Conservation (phyloP, 2,113 vertebrate genomes). For the Vulpes lagopus region DNA sequence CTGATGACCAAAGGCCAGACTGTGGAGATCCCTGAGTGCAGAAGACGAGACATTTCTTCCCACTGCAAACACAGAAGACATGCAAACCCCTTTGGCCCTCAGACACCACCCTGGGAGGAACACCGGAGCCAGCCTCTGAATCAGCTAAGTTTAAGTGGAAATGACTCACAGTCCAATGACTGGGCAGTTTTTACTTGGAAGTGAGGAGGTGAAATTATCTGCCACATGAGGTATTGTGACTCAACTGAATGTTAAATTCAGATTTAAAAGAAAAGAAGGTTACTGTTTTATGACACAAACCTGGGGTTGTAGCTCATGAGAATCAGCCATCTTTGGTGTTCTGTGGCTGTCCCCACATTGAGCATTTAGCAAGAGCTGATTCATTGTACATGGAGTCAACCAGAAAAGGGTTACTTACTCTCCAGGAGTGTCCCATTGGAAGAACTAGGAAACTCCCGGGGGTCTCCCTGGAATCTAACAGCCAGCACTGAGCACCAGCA, state of each 20-base stretch:
- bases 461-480: neutral
- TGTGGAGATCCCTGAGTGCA: fast-evolving
- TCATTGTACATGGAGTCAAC: fast-evolving
- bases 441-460: neutral
- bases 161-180: neutral
- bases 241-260: neutral
- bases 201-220: neutral
- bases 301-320: neutral
- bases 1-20: neutral
- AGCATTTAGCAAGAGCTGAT: fast-evolving
- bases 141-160: neutral
- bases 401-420: neutral
- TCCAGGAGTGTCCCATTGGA: too few relatives aligned
- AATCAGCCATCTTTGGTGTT: fast-evolving
- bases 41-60: neutral
- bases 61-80: neutral
- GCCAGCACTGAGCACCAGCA: neutral
- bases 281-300: neutral
- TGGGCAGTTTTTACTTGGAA: neutral
- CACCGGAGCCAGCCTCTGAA: neutral
- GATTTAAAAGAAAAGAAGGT: neutral
- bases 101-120: neutral
- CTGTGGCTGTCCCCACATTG: fast-evolving
- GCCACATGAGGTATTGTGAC: neutral
- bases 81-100: fast-evolving